phyloP scores from a whole-genome alignment of 92 coral and sea anemone species.

The Siderastrea radians region DNA sequence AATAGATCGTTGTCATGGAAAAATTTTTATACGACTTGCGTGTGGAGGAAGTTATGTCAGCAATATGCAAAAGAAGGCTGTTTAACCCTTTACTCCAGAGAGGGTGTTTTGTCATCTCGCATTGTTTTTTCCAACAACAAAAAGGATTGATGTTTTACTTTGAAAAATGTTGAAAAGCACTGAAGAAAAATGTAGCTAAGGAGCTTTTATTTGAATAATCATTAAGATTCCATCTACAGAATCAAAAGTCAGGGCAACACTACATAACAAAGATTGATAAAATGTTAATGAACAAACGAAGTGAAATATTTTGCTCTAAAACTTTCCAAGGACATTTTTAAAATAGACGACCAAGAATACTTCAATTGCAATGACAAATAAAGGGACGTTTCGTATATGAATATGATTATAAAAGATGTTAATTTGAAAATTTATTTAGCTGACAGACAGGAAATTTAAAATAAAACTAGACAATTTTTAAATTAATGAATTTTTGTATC shows the following conservation, averaged over 20 bases:
- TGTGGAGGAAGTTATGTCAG: background rate
- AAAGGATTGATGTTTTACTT: background rate
- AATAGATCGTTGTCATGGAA: slow-evolving; percentile 37
- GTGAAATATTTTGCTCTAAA: too few relatives aligned
- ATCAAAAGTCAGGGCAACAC: background rate
- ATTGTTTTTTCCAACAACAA: background rate
- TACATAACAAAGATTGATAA: too few relatives aligned
- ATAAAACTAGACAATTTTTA: too few relatives aligned
- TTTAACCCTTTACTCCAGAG: background rate
- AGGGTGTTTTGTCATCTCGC: background rate
- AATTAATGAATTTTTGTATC: too few relatives aligned
- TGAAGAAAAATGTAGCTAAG: background rate
- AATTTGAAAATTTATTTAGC: too few relatives aligned
- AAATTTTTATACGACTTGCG: background rate
- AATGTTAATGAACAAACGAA: too few relatives aligned
- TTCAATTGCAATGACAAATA: too few relatives aligned
- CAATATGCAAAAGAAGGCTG: background rate
- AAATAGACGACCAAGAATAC: too few relatives aligned
- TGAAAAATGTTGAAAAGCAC: background rate
- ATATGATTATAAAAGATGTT: too few relatives aligned
- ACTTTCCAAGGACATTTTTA: too few relatives aligned
- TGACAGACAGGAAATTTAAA: too few relatives aligned
- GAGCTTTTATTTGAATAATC: background rate
- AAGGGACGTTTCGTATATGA: too few relatives aligned
- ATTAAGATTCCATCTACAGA: background rate